A percentile compares a stretch with the other conserved stretches of the same genome.
These are phyloP conservation scores for Dexiosoma caninum DNA, from an alignment of 2,888 invertebrate genomes.

Conservation along the genomic window DNA sequence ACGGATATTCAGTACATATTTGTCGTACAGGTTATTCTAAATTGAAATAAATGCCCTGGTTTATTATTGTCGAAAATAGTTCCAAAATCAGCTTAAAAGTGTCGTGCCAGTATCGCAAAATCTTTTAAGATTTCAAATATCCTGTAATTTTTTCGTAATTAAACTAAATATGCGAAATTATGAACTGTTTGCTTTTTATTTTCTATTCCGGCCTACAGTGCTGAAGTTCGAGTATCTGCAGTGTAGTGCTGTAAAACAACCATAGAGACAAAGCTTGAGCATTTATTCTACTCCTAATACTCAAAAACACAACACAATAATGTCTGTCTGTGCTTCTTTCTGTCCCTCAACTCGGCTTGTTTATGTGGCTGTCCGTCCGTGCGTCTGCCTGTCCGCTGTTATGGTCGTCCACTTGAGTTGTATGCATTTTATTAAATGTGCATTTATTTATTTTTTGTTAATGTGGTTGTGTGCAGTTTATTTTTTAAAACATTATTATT, in stretches of 20 bases:
- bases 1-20: too few relatives aligned
- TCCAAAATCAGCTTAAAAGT: too few relatives aligned
- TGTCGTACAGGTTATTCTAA: too few relatives aligned
- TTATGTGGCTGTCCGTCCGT: neutral
- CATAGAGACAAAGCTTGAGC: slow-evolving; percentile 40
- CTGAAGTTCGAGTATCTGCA: neutral
- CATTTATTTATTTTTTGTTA: slow-evolving; percentile 37
- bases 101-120: too few relatives aligned
- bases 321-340: neutral
- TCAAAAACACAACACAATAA: slow-evolving; percentile 31
- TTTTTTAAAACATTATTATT: neutral
- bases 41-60: too few relatives aligned
- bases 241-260: slow-evolving; percentile 17
- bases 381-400: neutral
- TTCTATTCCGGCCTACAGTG: slow-evolving; percentile 6
- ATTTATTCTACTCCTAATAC: slow-evolving; percentile 51
- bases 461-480: slow-evolving; percentile 34
- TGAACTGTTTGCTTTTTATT: neutral
- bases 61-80: too few relatives aligned
- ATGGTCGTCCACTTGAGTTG: slow-evolving; percentile 45
- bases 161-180: too few relatives aligned
- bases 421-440: slow-evolving; percentile 56
- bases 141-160: too few relatives aligned
- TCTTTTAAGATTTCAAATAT: too few relatives aligned
- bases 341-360: slow-evolving; percentile 11